Evolutionary conservation across 2,888 invertebrate species (phyloP).

Genomic region (Allophyes oxyacanthae): DNA sequence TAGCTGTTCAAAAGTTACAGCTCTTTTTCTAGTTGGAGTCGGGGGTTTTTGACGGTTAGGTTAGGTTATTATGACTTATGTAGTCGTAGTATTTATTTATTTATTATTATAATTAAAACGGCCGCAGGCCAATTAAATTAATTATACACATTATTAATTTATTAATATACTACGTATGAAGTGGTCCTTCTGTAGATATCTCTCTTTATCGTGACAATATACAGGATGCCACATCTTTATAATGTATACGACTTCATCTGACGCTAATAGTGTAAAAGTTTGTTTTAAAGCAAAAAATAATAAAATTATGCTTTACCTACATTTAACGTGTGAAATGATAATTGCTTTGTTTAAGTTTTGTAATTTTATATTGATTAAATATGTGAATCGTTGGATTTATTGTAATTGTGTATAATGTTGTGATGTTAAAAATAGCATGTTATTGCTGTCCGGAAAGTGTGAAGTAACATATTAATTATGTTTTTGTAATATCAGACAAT

Average conservation of each 20-base stretch:
- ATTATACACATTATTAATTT: too few species aligned
- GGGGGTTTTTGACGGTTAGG: too few species aligned
- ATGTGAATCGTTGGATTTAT: constrained; percentile 27
- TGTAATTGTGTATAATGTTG: constrained; percentile 26
- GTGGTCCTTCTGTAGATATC: constrained; percentile 17
- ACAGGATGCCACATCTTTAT: constrained; percentile 37
- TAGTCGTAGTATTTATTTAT: too few species aligned
- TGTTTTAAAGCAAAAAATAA: constrained; percentile 38
- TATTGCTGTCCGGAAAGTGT: constrained; percentile 11
- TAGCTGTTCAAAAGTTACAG: too few species aligned
- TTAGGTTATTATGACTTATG: too few species aligned
- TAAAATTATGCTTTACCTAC: constrained; percentile 40
- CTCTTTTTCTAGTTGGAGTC: too few species aligned
- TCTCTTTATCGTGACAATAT: not conserved
- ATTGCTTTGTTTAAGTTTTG: constrained; percentile 42
- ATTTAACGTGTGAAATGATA: constrained; percentile 45
- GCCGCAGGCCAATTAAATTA: too few species aligned
- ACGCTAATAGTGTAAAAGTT: constrained; percentile 50
- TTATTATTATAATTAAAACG: too few species aligned
- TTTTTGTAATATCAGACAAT: constrained; percentile 4
- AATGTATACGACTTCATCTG: constrained; percentile 25
- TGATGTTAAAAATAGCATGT: constrained; percentile 21
- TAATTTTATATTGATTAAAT: constrained; percentile 45
- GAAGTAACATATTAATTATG: constrained; percentile 9
- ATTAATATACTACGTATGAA: too few species aligned